A percentile compares a stretch with the other conserved stretches of the same genome.
Conservation (phyloP, 2,888 invertebrate species). For the Geophilus truncorum region DNA sequence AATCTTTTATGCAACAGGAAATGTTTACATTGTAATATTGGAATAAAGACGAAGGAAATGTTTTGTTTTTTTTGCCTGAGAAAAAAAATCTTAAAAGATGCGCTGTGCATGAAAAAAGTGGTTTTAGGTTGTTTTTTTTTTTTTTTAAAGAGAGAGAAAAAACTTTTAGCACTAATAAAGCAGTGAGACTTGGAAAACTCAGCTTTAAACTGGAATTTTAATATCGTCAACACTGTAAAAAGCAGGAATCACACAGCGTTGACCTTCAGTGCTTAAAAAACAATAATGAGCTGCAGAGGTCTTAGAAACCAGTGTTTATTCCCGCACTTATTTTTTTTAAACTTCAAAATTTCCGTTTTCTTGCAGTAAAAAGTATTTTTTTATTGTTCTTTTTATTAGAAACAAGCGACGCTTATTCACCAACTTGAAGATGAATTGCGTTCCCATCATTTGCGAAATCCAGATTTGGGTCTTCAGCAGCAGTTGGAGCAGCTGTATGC, state of each 20-base stretch:
- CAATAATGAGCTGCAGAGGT: neutral
- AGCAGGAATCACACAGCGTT: neutral
- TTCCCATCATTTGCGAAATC: constrained; percentile 73
- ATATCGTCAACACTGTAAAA: neutral
- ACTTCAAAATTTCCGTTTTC: neutral
- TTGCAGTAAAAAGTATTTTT: neutral
- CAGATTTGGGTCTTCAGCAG: constrained; percentile 84
- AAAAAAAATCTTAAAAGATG: no score
- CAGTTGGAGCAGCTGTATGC: constrained; percentile 87
- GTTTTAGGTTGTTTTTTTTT: no score
- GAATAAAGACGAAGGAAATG: no score
- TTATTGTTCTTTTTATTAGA: constrained; percentile 58
- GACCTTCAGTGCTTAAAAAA: neutral
- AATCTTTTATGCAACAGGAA: no score
- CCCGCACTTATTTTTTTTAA: no score
- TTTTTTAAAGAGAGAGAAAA: neutral
- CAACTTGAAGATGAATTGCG: constrained; percentile 89
- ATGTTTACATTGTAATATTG: no score
- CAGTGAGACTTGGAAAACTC: neutral
- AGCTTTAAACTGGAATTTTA: neutral
- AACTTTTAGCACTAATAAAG: neutral
- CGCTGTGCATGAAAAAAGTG: no score
- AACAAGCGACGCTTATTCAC: constrained; percentile 91
- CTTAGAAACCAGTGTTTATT: neutral
- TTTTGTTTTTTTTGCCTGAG: no score